Base-by-base conservation (phyloP, 1,140 invertebrate genomes). In the Vanessa atalanta region DNA sequence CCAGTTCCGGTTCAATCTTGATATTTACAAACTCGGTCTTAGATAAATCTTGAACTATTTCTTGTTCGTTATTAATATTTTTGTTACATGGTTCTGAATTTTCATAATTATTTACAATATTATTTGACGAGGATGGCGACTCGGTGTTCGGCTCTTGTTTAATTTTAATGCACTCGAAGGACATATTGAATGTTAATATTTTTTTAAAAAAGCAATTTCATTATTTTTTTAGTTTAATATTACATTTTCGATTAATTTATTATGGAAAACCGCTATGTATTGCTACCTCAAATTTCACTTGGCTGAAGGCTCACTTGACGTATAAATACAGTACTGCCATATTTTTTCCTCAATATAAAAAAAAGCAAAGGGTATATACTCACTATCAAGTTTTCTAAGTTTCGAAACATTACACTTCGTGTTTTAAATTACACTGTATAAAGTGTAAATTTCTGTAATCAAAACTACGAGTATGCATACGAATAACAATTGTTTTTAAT, bases 11-110 rank as follows among this genome's bases (percentile, higher is more conserved):
- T 69, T 79, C 77, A 50, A 63, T 65, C 61, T 79, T 79, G 51
- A 79, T 68, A 47, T 55, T 79, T 47, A 79, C 64, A 55, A 79
- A 79, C 23, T 79, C 74, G 1, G 66, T 73, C 15, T 65, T 47
- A 14, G 53, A 47, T 55, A 65, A 8, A 16, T 71, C 64, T 63
- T 48, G 14, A n/a, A 20, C 20, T 57, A 55, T 23, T 9, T 70
- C 51, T 50, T 68, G 37, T 31, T 47, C 11, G 13, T 53, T 31
- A 48, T 70, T 47, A 47, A 51, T 43, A 60, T 71, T 69, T 57
- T 68, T 55, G 53, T 8, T 61, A 65, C 23, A 69, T 70, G 37
- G 15, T 70, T 50, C 50, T 0, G n/a, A 65, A 47, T 65, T 75
- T 23, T 57, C 31, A 64, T 57, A n/a, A 68, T 31, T 65, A 57